Evolutionary conservation across 92 coral and sea anemone genomes (phyloP), one percentile per base, ranked within the genome.

Genomic region (Diadumene lineata): DNA sequence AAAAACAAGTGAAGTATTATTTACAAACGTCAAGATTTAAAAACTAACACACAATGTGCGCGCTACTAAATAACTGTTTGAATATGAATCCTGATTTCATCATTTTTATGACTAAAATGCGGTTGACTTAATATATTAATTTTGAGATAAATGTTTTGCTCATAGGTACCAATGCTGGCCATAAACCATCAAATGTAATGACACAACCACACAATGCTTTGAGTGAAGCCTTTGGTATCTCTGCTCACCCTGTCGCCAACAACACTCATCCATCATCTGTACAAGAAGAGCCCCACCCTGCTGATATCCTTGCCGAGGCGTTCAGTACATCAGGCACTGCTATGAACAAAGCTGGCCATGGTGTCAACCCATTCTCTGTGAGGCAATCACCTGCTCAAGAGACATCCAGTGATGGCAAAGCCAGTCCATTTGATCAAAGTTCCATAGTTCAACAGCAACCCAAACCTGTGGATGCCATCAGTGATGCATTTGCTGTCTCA

Each of bases 271-370:
- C 2, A 53, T 16, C 58, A 3, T 15, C 6, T 13, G 58, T 53
- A 9, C 21, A 53, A 53, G 58, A 53, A 23, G 58, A 53, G 24
- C 18, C 18, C 10, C 58, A 53, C 24, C 58, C 58, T 53, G 58
- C 58, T 13, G 58, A 53, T 53, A 23, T 23, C 19, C 58, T 53
- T 53, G 58, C 58, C 19, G 58, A 53, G 58, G 58, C 58, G 19
- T 53, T 53, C 58, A 53, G 58, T 23, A 53, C 19, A 23, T 53
- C 58, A 3, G 58, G 58, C 6, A 15, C 58, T 38, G n/a, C 58
- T 16, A 53, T 9, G 24, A 23, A 23, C 58, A 53, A 53, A 21
- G 58, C 19, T 4, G 24, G 21, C 18, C 2, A 6, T 4, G 58
- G 58, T 16, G 19, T 53, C 58, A 53, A 53, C 58, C 58, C 58